Evolutionary conservation across 2,113 vertebrate species (phyloP).

Genomic region (Tichodroma muraria): DNA sequence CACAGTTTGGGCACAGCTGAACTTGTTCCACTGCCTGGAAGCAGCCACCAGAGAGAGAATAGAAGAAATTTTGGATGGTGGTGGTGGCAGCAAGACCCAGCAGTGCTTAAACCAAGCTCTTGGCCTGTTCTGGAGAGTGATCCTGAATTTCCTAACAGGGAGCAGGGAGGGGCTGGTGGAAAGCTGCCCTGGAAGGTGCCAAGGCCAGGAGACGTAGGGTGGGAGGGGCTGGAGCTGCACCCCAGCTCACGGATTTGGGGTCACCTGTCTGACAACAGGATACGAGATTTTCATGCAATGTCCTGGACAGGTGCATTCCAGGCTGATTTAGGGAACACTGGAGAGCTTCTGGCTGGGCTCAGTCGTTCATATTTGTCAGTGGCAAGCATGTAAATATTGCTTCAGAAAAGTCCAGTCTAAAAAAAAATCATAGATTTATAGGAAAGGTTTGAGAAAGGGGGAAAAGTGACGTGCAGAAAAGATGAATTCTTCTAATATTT

Average conservation of each 20-base stretch:
- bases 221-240: neutral
- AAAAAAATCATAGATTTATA: neutral
- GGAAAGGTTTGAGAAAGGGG: neutral
- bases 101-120: neutral
- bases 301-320: neutral
- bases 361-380: neutral
- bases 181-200: neutral
- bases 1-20: neutral
- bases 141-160: neutral
- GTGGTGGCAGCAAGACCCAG: neutral
- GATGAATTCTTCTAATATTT: neutral
- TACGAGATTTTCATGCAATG: accelerated
- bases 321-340: neutral
- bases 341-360: neutral
- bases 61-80: neutral
- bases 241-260: neutral
- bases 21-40: neutral
- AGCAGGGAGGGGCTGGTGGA: neutral
- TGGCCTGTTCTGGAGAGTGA: neutral
- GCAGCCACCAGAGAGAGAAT: neutral
- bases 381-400: accelerated
- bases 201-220: neutral
- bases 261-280: neutral
- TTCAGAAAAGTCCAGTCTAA: neutral
- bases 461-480: neutral